Base-by-base conservation (phyloP, 1,140 invertebrate genomes). In the Batillaria attramentaria region DNA sequence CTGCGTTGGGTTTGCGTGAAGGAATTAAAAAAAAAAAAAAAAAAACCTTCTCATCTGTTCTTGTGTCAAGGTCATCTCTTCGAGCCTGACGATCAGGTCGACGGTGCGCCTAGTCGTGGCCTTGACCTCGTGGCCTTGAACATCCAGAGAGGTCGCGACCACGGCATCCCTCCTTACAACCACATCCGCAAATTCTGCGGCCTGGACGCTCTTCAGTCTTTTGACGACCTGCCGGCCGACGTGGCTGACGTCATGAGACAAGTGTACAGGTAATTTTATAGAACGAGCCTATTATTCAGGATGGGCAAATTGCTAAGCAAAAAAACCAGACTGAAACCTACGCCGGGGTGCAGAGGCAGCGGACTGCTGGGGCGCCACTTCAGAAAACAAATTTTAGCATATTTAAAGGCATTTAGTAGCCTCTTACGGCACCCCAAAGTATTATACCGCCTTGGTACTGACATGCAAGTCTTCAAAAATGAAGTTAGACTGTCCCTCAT, bases 111-210 rank as follows among this genome's bases (percentile, higher is more conserved):
- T 6, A 66, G 78, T 39, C 46, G 46, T 31, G 78, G 81, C 37
- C 42, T 79, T 28, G 85, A 86, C 87, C 87, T 94, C 70, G 89
- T 91, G 8, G 87, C 93, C 1, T 83, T 93, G 33, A 93, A 93
- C 80, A 92, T 95, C 43, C 94, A 95, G 88, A 88, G 93, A 81
- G 94, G 94, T 18, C 85, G 97, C 62, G 97, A 98, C 88, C 97
- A 98, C 87, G 97, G 96, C 8, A 91, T 98, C 3, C 94, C 94
- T 2, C 78, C 83, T 33, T 85, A 84, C 77, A 81, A 82, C 69
- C 43, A 74, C 0, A 82, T 69, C 39, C 68, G 83, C 8, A n/a
- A 77, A 33, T 77, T 65, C 43, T 85, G 79, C 57, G 82, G 82
- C 16, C 66, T 85, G n/a, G 6, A 33, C 3, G 37, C 78, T 46